Evolutionary conservation across 2,113 vertebrate genomes (phyloP), one percentile per base, ranked within the genome.

Genomic region (Prinia subflava): DNA sequence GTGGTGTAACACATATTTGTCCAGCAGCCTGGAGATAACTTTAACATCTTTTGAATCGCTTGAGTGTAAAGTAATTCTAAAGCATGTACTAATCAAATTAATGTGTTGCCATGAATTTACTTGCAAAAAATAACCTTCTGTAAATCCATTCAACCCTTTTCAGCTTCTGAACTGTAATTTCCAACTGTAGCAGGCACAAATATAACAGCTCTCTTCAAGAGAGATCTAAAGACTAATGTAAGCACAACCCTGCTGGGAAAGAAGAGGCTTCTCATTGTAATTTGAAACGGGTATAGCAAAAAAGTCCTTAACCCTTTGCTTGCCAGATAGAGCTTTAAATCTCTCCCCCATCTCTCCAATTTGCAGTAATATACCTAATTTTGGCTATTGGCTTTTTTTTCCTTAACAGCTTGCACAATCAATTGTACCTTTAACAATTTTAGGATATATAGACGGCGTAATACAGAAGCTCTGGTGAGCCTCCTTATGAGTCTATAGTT

Each of bases 221-320:
- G 98, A 98, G 98, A 97, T 98, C 98, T 98, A 98, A 98, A 98
- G 99, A 98, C 98, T 98, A 98, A 98, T 99, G 99, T 98, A 98
- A 98, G 98, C 98, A 98, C 98, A 98, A 98, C 98, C 98, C 98
- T 96, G 98, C 98, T 98, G 98, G 98, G 99, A 99, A 99, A 99
- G 98, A 98, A 99, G 99, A 99, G 98, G 99, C 98, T 98, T 98
- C 98, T 99, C 99, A 98, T 99, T 99, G 99, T 99, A 99, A 99
- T 99, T 98, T 97, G 99, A 99, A 98, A 99, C 97, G 98, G 97
- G 98, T 97, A 98, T 98, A 98, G 98, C 97, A 96, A 98, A 96
- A 94, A 98, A 98, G 97, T 96, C 94, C 77, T 98, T 98, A 98
- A 98, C 98, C 98, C 98, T 97, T 98, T 95, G 90, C 94, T 96